phyloP scores from a whole-genome alignment of 1,140 invertebrate species.

The Cherax quadricarinatus region DNA sequence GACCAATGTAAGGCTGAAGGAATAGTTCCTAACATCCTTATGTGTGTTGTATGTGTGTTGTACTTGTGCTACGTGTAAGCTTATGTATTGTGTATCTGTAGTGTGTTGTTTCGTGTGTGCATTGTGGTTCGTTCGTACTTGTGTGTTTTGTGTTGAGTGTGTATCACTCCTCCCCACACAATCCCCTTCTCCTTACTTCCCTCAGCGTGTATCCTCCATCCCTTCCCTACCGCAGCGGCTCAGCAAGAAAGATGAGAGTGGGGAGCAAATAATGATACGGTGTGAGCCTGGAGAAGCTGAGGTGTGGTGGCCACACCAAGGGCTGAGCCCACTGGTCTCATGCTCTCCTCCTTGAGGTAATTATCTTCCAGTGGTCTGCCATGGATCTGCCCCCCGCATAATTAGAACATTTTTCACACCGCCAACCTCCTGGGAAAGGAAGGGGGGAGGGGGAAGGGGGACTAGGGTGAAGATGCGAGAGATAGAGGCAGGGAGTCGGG shows the following conservation, averaged over 20 bases:
- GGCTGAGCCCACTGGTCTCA: neutral
- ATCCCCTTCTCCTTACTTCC: neutral
- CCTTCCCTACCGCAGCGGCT: neutral
- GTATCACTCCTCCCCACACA: neutral
- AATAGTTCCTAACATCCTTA: no score
- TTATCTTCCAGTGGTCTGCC: conserved; percentile 26
- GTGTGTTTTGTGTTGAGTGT: no score
- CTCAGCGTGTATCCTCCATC: neutral
- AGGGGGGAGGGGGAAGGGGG: neutral
- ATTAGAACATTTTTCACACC: conserved; percentile 35
- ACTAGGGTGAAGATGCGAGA: neutral
- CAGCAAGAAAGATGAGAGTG: neutral
- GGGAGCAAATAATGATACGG: conserved; percentile 25
- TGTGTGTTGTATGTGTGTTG: no score
- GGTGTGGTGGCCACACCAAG: neutral
- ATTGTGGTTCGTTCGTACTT: no score
- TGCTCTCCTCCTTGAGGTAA: conserved; percentile 24
- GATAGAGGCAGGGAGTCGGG: neutral
- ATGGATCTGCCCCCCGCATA: conserved; percentile 16
- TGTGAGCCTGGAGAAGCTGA: conserved; percentile 1
- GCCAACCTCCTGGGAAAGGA: neutral
- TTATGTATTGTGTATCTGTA: no score
- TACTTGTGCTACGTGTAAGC: no score
- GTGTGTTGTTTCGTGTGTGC: no score
- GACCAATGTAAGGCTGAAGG: no score